Conservation (phyloP, 1,140 invertebrate species). For the Augochlora pura region DNA sequence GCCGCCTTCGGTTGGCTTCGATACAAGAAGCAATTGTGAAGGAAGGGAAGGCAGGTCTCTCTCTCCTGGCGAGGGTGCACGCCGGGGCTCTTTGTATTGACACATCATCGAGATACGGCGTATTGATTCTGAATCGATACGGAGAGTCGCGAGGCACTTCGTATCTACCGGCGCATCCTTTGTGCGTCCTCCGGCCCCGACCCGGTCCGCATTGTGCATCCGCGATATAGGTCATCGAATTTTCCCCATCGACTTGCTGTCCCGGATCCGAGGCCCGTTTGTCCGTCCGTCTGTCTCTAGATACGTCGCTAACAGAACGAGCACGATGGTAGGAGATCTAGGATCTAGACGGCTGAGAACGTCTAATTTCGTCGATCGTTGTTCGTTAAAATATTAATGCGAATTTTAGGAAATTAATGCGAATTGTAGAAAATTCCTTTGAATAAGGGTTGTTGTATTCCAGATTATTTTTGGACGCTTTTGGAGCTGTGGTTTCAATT, state of each 20-base stretch:
- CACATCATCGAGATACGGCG: conserved; percentile 54
- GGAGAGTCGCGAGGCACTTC: conserved; percentile 43
- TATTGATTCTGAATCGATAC: conserved; percentile 59
- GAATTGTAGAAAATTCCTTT: too few relatives aligned
- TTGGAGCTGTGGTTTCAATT: too few relatives aligned
- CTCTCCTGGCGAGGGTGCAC: background rate
- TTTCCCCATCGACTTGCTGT: conserved; percentile 35
- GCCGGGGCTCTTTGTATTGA: conserved; percentile 43
- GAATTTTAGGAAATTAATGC: too few relatives aligned
- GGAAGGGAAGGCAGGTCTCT: conserved; percentile 13
- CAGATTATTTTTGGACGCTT: too few relatives aligned
- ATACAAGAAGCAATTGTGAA: conserved; percentile 49
- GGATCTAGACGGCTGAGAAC: background rate
- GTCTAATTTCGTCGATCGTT: too few relatives aligned
- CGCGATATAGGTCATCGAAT: conserved; percentile 59
- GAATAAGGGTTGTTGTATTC: too few relatives aligned
- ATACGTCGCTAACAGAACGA: background rate
- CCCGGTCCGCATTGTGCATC: conserved; percentile 20
- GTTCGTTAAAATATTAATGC: background rate
- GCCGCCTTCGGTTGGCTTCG: conserved; percentile 42
- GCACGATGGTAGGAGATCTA: background rate
- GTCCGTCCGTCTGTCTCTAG: conserved; percentile 18
- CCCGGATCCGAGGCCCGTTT: conserved; percentile 3
- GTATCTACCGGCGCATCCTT: conserved; percentile 41
- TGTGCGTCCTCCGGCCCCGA: background rate